Evolutionary conservation across 64 coral and sea anemone genomes (phyloP).

Genomic region (Trachythela sp.): DNA sequence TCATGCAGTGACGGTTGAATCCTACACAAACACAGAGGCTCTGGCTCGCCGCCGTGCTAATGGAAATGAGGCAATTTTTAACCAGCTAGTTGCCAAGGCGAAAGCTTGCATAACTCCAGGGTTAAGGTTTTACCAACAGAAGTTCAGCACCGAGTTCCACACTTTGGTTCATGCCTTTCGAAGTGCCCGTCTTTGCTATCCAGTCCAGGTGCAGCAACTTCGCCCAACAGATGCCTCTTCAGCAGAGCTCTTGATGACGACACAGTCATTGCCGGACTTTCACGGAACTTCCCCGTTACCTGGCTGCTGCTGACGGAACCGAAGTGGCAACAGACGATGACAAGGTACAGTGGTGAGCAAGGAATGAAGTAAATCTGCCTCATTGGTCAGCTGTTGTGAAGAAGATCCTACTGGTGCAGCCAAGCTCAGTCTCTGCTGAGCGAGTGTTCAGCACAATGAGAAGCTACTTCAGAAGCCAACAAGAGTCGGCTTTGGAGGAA

Average conservation of each 20-base stretch:
- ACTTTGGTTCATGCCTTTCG: neutral
- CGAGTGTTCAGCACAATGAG: neutral
- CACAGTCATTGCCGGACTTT: conserved; percentile 46
- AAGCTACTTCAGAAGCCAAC: neutral
- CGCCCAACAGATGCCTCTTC: conserved; percentile 45
- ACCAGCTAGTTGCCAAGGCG: conserved; percentile 54
- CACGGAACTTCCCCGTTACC: conserved; percentile 57
- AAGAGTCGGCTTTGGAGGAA: neutral
- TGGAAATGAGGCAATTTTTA: conserved; percentile 48
- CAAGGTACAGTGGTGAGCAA: conserved; percentile 54
- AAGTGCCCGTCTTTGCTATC: conserved; percentile 47
- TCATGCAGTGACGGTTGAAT: conserved; percentile 51
- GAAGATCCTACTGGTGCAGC: conserved; percentile 28
- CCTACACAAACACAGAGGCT: conserved; percentile 51
- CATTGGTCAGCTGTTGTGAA: conserved; percentile 41
- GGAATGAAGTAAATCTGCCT: conserved; percentile 48
- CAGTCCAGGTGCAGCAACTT: conserved; percentile 54
- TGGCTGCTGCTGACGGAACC: conserved; percentile 62
- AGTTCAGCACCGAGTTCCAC: neutral
- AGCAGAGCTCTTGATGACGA: conserved; percentile 43
- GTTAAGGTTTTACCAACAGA: neutral
- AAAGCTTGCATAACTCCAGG: neutral
- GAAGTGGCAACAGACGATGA: conserved; percentile 42
- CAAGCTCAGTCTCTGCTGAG: neutral
- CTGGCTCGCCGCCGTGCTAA: conserved; percentile 31